Percentiles rank a stretch among this genome's conserved stretches.
phyloP scores from a whole-genome alignment of 2,797 vertebrate genomes.

The Telmatherina bonti region DNA sequence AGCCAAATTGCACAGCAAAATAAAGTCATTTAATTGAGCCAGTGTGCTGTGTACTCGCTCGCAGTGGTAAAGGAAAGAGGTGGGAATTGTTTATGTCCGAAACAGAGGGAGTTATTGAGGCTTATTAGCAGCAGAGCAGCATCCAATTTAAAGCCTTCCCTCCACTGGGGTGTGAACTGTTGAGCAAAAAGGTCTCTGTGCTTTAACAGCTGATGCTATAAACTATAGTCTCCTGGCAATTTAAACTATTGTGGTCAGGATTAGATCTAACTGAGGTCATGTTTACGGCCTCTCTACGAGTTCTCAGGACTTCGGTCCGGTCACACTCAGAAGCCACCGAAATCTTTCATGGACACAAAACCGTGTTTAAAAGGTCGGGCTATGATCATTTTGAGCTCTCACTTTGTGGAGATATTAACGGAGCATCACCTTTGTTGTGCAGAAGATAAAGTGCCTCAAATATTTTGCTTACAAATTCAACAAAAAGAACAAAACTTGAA shows the following conservation, averaged over 20 bases:
- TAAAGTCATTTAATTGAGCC: neutral
- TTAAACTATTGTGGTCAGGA: constrained; percentile 2
- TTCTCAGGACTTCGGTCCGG: neutral
- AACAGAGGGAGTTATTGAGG: neutral
- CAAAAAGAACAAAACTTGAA: neutral
- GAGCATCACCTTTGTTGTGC: too few species aligned
- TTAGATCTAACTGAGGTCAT: neutral
- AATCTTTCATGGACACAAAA: neutral
- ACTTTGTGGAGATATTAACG: too few species aligned
- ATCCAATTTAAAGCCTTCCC: constrained; percentile 1
- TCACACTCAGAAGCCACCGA: neutral
- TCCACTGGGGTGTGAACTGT: neutral
- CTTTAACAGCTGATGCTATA: constrained; percentile 2
- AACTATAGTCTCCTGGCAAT: constrained; percentile 13
- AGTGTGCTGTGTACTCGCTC: neutral
- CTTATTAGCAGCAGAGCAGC: constrained; percentile 3
- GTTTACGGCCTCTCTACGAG: neutral
- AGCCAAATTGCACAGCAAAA: neutral
- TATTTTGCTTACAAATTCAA: too few species aligned
- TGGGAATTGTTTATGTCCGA: neutral
- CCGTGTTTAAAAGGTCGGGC: neutral
- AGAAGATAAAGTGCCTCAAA: neutral
- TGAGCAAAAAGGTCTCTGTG: neutral
- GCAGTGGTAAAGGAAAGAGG: neutral
- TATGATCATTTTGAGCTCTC: too few species aligned